Conservation (phyloP, 64 coral and sea anemone genomes). For the Trachythela sp. region DNA sequence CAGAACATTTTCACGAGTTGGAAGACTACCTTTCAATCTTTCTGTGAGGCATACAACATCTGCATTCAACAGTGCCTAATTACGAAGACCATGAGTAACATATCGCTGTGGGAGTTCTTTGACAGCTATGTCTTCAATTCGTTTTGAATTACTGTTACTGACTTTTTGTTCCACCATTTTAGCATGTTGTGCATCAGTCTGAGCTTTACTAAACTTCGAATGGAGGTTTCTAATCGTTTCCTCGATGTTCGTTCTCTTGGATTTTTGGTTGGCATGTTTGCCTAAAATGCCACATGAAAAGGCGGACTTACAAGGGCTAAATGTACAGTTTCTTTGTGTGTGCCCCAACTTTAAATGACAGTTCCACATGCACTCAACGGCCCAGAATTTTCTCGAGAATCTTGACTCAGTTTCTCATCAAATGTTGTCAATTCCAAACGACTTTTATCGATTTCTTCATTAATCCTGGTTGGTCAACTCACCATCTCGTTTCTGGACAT, state of each 20-base stretch:
- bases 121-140: not conserved
- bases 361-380: not conserved
- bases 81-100: not conserved
- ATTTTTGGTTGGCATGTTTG: not conserved
- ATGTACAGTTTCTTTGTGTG: not conserved
- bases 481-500: not conserved
- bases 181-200: not conserved
- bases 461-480: not conserved
- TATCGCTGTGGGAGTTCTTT: not conserved
- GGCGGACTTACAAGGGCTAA: not conserved
- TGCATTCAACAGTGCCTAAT: not conserved
- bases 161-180: not conserved
- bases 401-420: not conserved
- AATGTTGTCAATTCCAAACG: not conserved
- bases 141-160: not conserved
- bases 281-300: not conserved
- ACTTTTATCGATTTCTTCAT: not conserved
- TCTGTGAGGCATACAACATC: not conserved
- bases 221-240: not conserved
- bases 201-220: not conserved
- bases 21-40: not conserved
- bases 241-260: not conserved
- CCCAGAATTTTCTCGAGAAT: not conserved
- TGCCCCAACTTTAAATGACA: not conserved
- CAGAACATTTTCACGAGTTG: not conserved